These are phyloP conservation scores for Actinia tenebrosa DNA, from an alignment of 64 coral and sea anemone genomes.

Conservation along the genomic window DNA sequence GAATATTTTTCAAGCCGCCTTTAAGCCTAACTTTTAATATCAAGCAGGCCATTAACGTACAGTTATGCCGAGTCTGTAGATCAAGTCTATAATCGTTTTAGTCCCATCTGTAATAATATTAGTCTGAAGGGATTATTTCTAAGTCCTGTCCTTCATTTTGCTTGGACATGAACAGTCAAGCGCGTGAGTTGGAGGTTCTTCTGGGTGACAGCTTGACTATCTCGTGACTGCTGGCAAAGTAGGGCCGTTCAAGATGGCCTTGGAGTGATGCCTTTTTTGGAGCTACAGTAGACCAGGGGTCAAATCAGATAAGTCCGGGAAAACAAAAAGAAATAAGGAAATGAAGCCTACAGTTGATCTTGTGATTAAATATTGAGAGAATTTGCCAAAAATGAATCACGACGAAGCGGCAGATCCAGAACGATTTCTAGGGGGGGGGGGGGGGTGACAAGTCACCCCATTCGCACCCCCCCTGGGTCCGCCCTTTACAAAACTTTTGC, in stretches of 20 bases:
- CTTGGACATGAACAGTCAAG: neutral
- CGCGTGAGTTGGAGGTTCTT: neutral
- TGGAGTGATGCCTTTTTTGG: neutral
- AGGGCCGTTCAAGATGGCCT: neutral
- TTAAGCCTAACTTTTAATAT: no score
- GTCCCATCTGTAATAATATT: neutral
- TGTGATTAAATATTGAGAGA: neutral
- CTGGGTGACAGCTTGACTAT: neutral
- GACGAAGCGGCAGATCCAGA: neutral
- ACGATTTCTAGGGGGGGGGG: neutral
- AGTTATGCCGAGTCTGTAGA: neutral
- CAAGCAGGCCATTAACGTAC: neutral
- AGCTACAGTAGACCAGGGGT: neutral
- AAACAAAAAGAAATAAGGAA: neutral
- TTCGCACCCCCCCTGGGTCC: no score
- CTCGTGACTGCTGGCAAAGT: neutral
- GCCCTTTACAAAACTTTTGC: no score
- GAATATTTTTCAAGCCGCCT: neutral
- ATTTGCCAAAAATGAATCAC: neutral
- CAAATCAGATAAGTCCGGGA: neutral
- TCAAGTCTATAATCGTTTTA: neutral
- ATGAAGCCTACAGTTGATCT: neutral
- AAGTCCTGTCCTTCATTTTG: neutral
- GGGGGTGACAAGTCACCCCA: no score
- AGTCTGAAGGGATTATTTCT: neutral